These are phyloP conservation scores for Otolemur crassicaudatus DNA, from an alignment of 2,797 vertebrate species.

Conservation along the genomic window DNA sequence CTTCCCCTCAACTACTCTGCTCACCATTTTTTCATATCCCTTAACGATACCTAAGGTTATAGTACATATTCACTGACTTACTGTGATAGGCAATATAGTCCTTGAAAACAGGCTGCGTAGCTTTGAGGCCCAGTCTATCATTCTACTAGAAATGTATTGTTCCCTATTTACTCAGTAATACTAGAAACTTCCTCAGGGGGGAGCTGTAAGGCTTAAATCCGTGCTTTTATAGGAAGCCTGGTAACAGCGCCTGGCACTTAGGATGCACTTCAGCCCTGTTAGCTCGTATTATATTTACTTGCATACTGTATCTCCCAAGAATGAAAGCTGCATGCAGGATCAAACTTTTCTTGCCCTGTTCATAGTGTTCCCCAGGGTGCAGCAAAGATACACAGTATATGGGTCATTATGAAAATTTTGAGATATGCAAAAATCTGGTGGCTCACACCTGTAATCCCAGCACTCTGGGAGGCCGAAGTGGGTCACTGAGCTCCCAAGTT, in stretches of 20 bases:
- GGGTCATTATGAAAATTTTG: too few species aligned
- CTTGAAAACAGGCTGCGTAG: background rate
- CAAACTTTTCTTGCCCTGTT: background rate
- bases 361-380: background rate
- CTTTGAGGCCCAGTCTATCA: background rate
- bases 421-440: too few species aligned
- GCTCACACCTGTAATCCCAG: too few species aligned
- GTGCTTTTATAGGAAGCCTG: background rate
- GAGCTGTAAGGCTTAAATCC: background rate
- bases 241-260: background rate
- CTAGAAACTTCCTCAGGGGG: background rate
- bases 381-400: background rate
- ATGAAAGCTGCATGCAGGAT: background rate
- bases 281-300: background rate
- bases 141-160: background rate
- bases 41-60: background rate
- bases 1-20: background rate
- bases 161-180: background rate
- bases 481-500: too few species aligned
- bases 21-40: background rate
- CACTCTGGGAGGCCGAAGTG: too few species aligned
- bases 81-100: background rate
- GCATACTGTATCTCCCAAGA: background rate
- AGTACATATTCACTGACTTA: background rate
- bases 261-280: background rate